These are phyloP conservation scores for Stegostoma tigrinum DNA, from an alignment of 2,113 vertebrate species.

Conservation along the genomic window DNA sequence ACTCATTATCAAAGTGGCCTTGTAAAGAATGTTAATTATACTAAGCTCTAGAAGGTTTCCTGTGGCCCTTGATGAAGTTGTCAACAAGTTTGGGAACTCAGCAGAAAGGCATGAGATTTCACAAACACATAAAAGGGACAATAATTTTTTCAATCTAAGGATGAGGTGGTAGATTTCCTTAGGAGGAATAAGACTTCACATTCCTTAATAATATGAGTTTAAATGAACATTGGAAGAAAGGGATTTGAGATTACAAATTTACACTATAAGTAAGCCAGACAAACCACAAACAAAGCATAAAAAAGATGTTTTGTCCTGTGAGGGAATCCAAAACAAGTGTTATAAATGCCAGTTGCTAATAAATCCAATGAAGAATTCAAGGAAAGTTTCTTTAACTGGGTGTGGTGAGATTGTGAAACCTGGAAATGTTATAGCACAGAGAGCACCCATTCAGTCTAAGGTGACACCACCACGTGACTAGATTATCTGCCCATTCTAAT, in stretches of 20 bases:
- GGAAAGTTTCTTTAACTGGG: neutral
- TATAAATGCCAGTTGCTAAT: neutral
- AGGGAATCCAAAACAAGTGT: neutral
- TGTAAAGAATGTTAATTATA: neutral
- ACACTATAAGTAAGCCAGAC: neutral
- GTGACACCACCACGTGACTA: no score
- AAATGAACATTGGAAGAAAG: neutral
- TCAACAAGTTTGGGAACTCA: neutral
- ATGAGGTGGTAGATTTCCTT: neutral
- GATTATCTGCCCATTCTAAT: no score
- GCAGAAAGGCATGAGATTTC: neutral
- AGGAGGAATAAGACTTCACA: neutral
- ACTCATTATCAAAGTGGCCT: no score
- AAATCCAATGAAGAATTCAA: neutral
- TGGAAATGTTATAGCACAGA: no score
- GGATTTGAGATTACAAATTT: neutral
- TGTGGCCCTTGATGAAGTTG: neutral
- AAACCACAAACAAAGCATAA: neutral
- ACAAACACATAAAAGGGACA: neutral
- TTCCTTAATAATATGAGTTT: neutral
- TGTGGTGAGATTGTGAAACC: neutral
- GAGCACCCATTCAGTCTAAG: no score
- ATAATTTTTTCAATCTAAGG: neutral
- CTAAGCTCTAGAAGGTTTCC: no score
- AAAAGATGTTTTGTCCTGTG: neutral